phyloP scores from a whole-genome alignment of 1,140 invertebrate species.

The Drosophila yakuba region DNA sequence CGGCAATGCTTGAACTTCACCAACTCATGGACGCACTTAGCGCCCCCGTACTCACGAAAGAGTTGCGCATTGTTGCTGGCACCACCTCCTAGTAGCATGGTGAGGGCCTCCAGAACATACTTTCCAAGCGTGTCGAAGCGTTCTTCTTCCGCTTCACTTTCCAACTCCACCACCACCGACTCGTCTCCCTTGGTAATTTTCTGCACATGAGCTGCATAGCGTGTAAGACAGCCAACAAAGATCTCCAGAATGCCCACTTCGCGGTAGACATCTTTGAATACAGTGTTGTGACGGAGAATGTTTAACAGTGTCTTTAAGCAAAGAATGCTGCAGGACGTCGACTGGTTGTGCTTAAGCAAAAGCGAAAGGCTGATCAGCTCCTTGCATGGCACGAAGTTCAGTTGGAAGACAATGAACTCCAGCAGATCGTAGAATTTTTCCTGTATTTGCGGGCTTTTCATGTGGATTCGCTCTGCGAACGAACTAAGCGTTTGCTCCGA shows the following conservation, averaged over 20 bases:
- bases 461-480: slow-evolving; percentile 97
- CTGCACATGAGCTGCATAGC: slow-evolving; percentile 89
- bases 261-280: slow-evolving; percentile 99
- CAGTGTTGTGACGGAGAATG: slow-evolving; percentile 93
- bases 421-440: slow-evolving; percentile 97
- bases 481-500: slow-evolving; percentile 97
- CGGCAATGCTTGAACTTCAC: slow-evolving; percentile 94
- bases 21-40: slow-evolving; percentile 95
- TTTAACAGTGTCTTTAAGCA: slow-evolving; percentile 95
- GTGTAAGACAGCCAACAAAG: slow-evolving; percentile 95
- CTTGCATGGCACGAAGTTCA: slow-evolving; percentile 99
- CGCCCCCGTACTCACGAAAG: slow-evolving; percentile 96
- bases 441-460: slow-evolving; percentile 96
- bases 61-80: slow-evolving; percentile 96
- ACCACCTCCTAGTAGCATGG: slow-evolving; percentile 89
- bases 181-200: slow-evolving; percentile 77
- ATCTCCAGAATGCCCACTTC: slow-evolving; percentile 99
- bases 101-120: slow-evolving; percentile 94
- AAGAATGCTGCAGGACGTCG: slow-evolving; percentile 92
- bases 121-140: slow-evolving; percentile 91
- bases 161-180: slow-evolving; percentile 51
- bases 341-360: slow-evolving; percentile 93
- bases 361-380: slow-evolving; percentile 98
- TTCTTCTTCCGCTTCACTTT: slow-evolving; percentile 78
- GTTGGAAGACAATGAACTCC: slow-evolving; percentile 98